Evolutionary conservation across 2,113 vertebrate species (phyloP).

Genomic region (Zapus hudsonius): DNA sequence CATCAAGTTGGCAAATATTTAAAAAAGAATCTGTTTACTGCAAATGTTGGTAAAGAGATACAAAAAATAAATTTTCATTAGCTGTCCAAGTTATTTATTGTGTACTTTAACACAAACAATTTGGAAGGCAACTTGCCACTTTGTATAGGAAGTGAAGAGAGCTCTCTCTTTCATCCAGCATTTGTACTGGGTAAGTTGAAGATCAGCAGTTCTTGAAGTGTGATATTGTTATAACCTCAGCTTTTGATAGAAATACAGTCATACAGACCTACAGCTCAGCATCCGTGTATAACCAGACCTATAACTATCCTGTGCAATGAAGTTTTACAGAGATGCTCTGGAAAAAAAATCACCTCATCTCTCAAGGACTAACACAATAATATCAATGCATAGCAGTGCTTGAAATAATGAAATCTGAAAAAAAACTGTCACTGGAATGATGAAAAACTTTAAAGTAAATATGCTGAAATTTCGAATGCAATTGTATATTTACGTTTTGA

Average conservation of each 20-base stretch:
- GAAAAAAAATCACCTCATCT: neutral
- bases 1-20: neutral
- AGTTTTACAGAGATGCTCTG: neutral
- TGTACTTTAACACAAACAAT: neutral
- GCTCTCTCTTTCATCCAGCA: neutral
- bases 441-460: conserved; percentile 40
- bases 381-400: neutral
- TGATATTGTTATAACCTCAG: neutral
- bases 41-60: neutral
- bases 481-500: neutral
- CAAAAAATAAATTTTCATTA: neutral
- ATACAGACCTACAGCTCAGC: neutral
- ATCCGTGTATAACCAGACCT: neutral
- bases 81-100: neutral
- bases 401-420: neutral
- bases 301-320: neutral
- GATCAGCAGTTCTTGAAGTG: neutral
- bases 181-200: neutral
- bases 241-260: neutral
- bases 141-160: neutral
- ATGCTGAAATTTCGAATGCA: neutral
- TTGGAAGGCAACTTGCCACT: neutral
- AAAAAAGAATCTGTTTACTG: neutral
- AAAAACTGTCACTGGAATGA: neutral
- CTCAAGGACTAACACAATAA: neutral